Percentiles rank a stretch among this genome's conserved stretches.
phyloP scores from a whole-genome alignment of 2,113 vertebrate genomes.

The Apeltes quadracus region DNA sequence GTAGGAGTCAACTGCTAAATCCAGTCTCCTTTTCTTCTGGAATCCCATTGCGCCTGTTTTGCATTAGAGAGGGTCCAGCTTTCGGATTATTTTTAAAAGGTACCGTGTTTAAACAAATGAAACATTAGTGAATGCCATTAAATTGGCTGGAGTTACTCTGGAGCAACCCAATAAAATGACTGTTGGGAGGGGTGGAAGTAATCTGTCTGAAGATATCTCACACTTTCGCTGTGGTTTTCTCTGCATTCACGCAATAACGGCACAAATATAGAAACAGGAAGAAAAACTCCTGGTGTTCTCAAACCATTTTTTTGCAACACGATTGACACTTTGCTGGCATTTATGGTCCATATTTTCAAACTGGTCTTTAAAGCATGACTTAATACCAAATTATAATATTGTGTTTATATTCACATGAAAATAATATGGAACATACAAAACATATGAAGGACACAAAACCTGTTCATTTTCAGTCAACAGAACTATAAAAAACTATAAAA shows the following conservation, averaged over 20 bases:
- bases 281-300: background rate
- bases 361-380: background rate
- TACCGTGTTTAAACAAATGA: background rate
- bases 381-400: background rate
- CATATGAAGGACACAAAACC: background rate
- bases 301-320: background rate
- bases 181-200: background rate
- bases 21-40: constrained; percentile 46
- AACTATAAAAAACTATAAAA: background rate
- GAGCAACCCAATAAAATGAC: background rate
- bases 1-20: constrained; percentile 79
- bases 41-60: constrained; percentile 27
- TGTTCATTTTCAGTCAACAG: background rate
- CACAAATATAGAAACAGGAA: background rate
- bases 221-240: background rate
- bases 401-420: background rate
- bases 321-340: background rate
- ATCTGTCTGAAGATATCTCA: background rate
- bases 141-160: background rate
- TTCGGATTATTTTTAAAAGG: constrained; percentile 5
- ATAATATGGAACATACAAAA: background rate
- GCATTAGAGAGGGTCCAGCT: constrained; percentile 29
- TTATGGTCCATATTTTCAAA: background rate
- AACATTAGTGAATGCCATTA: background rate
- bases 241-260: background rate